Percentiles rank a stretch among this genome's conserved stretches.
phyloP scores from a whole-genome alignment of 2,797 vertebrate species.

The Brachymystax lenok region DNA sequence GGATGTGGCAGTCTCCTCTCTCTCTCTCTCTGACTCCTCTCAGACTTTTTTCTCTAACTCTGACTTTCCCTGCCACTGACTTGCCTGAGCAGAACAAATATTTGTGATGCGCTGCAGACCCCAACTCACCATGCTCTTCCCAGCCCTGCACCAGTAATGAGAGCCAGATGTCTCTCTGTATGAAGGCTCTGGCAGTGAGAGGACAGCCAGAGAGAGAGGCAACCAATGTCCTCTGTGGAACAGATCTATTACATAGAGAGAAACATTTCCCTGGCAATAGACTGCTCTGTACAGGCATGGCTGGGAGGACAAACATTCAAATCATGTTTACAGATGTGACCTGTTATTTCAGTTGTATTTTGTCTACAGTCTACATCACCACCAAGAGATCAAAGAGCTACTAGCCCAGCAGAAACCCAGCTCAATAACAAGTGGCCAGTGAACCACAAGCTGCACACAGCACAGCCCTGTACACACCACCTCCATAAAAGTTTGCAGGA shows the following conservation, averaged over 20 bases:
- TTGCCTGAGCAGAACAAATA: constrained; percentile 45
- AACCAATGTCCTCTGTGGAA: background rate
- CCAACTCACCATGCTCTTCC: constrained; percentile 11
- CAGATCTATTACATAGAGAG: background rate
- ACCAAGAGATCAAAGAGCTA: constrained; percentile 11
- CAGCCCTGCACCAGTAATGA: constrained; percentile 16
- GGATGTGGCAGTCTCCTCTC: no score
- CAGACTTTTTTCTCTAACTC: no score
- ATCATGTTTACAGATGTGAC: background rate
- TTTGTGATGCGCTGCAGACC: constrained; percentile 38
- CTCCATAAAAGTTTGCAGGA: constrained; percentile 26
- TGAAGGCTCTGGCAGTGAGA: constrained; percentile 18
- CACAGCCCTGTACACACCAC: constrained; percentile 30
- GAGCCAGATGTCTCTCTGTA: constrained; percentile 51
- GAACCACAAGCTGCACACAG: constrained; percentile 43
- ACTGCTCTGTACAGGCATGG: background rate
- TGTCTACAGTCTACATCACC: background rate
- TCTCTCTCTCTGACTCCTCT: no score
- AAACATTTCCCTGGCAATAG: background rate
- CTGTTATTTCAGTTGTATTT: no score
- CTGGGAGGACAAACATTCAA: background rate
- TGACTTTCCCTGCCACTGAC: constrained; percentile 9
- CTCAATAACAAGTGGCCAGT: constrained; percentile 25
- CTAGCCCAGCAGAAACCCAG: background rate
- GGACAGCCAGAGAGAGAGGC: background rate